Conservation (phyloP, 2,797 vertebrate species). For the Parauchenoglanis ngamensis region DNA sequence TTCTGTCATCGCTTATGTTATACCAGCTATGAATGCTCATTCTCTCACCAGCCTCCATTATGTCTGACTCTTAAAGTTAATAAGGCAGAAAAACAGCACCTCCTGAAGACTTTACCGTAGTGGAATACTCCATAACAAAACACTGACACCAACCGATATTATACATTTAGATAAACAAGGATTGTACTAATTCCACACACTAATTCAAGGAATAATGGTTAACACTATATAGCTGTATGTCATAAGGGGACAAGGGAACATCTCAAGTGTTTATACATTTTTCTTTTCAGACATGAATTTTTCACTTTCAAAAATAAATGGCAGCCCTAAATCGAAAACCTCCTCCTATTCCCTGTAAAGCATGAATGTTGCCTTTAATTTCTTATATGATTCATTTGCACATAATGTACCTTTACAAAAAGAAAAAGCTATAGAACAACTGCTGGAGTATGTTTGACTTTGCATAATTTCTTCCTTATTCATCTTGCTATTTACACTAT, state of each 20-base stretch:
- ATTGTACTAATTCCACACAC: neutral
- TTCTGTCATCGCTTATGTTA: neutral
- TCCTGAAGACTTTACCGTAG: neutral
- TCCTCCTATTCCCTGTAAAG: neutral
- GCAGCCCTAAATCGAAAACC: neutral
- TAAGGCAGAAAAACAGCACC: neutral
- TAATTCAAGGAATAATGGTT: neutral
- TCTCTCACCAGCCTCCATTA: neutral
- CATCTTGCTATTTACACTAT: neutral
- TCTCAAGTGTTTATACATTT: neutral
- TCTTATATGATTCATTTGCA: neutral
- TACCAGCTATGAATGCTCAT: neutral
- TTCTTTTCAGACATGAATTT: neutral
- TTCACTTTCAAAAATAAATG: no score
- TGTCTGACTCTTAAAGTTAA: neutral
- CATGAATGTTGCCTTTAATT: neutral
- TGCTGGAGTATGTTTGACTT: neutral
- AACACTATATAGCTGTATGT: neutral
- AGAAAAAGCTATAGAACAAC: neutral
- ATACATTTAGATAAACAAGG: neutral
- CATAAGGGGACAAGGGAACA: neutral
- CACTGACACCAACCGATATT: neutral
- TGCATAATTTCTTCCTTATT: neutral
- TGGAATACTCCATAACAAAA: neutral
- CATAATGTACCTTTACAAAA: neutral